Evolutionary conservation across 2,113 vertebrate genomes (phyloP), one percentile per base, ranked within the genome.

Genomic region (Cololabis saira): DNA sequence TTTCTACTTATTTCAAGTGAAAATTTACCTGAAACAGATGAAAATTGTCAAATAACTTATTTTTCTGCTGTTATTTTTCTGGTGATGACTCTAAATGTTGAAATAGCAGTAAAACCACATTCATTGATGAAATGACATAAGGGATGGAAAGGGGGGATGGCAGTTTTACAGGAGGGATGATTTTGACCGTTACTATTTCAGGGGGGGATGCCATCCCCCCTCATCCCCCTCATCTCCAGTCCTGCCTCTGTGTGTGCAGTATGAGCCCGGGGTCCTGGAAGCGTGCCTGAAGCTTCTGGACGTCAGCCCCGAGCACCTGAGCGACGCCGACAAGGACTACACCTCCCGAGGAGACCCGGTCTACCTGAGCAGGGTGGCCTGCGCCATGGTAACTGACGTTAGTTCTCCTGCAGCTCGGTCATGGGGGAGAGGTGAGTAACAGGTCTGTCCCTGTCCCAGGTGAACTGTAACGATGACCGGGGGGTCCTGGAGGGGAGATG

Each of bases 321-420:
- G 1, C 0, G 18, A 91, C 76, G 53, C 16, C 62, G 5, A 50
- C 24, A 58, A 7, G 16, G 90, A 91, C 74, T 84, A 85, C 73
- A 9, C 40, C 7, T 42, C 3, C 1, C 47, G 84, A 52, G 54
- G 62, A 22, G 73, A 90, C 73, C 89, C 90, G 0, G 71, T 81
- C 40, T 89, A 90, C 80, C 54, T 91, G 33, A 80, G 87, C 83
- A 81, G 77, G 57, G 84, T 90, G 52, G 21, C 89, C 33, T 90
- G 90, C 18, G 84, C 87, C 1, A 87, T 90, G 90, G 90, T 90
- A 59, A 21, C 3, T n/a, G n/a, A n/a, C n/a, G n/a, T n/a, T n/a
- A 27, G 24, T 27, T 12, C 14, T 24, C 33, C 40, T 16, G 42
- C 47, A 30, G 17, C 5, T 13, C 21, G 17, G 9, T 12, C 18